phyloP scores from a whole-genome alignment of 2,113 vertebrate species.

The Gallinago paraguaiae region DNA sequence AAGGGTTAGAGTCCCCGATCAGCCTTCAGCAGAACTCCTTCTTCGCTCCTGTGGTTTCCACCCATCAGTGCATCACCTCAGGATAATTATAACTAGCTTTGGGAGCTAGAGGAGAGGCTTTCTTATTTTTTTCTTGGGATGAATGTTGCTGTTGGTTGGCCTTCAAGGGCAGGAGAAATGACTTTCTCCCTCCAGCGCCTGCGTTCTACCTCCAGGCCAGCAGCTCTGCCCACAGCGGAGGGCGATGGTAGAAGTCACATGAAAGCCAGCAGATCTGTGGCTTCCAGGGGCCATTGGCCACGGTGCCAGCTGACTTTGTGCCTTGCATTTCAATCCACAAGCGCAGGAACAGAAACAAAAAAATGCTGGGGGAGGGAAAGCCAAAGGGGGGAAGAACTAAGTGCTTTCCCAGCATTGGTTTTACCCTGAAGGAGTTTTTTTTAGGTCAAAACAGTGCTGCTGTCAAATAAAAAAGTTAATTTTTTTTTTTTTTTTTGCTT shows the following conservation, averaged over 20 bases:
- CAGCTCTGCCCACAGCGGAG: background rate
- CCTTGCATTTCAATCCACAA: constrained; percentile 45
- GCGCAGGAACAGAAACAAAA: background rate
- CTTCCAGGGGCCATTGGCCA: accelerated
- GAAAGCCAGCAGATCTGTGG: background rate
- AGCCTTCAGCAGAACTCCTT: background rate
- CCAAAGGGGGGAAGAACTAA: background rate
- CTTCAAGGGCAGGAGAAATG: background rate
- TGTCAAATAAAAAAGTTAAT: background rate
- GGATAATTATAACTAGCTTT: background rate
- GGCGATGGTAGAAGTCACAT: background rate
- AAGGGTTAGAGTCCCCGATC: background rate
- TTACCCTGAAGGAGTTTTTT: background rate
- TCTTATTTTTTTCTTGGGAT: background rate
- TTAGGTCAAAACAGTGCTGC: background rate
- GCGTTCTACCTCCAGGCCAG: background rate
- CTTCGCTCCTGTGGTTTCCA: background rate
- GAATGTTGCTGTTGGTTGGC: background rate
- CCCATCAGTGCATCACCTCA: background rate
- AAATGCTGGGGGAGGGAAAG: background rate
- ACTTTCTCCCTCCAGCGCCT: background rate
- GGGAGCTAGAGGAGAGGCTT: background rate
- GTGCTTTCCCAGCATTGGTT: background rate
- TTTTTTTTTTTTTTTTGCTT: background rate
- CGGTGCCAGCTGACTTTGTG: constrained; percentile 11